These are phyloP conservation scores for Phalacrocorax pelagicus DNA, from an alignment of 2,113 vertebrate genomes.

Conservation along the genomic window DNA sequence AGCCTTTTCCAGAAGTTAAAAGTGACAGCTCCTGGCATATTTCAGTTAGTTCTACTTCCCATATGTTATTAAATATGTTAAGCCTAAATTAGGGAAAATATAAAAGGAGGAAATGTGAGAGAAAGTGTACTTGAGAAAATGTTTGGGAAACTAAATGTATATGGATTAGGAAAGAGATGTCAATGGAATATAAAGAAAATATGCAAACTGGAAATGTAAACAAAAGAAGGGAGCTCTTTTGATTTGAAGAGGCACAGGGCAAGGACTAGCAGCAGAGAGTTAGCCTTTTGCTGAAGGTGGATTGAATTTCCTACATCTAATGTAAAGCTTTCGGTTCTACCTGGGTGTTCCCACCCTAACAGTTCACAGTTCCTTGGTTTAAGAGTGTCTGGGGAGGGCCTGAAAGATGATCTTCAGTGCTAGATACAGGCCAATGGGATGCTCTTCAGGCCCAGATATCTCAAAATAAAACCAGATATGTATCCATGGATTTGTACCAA, in stretches of 20 bases:
- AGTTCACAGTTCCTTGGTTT: not conserved
- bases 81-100: not conserved
- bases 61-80: not conserved
- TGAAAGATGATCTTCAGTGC: not conserved
- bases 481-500: not conserved
- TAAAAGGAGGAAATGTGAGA: not conserved
- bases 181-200: not conserved
- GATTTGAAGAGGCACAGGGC: not conserved
- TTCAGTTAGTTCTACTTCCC: not conserved
- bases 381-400: not conserved
- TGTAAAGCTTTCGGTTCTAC: not conserved
- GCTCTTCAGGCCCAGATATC: not conserved
- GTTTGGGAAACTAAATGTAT: not conserved
- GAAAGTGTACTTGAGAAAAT: not conserved
- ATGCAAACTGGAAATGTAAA: not conserved
- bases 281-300: not conserved
- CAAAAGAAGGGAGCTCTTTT: not conserved
- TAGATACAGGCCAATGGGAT: not conserved
- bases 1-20: not conserved
- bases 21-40: not conserved
- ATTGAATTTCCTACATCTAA: not conserved
- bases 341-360: not conserved
- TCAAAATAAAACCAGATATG: not conserved
- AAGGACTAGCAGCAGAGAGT: not conserved
- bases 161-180: not conserved